phyloP scores from a whole-genome alignment of 2,797 vertebrate species.

The Gila robusta region DNA sequence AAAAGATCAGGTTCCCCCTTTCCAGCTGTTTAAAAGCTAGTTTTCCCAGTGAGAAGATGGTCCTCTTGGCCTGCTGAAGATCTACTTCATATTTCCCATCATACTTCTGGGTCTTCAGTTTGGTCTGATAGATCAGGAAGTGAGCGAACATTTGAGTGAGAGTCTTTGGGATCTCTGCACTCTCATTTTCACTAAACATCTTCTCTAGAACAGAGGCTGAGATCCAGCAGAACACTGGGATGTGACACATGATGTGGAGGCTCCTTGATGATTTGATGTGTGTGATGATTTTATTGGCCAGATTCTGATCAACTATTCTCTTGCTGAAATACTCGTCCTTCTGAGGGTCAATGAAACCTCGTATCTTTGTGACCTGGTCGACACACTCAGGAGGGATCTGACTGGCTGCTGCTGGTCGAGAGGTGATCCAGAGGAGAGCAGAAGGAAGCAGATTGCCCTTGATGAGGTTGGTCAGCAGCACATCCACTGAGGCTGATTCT shows the following conservation, averaged over 20 bases:
- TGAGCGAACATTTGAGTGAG: not conserved
- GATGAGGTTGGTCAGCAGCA: not conserved
- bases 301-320: not conserved
- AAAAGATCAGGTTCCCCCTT: not conserved
- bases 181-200: not conserved
- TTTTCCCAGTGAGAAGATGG: not conserved
- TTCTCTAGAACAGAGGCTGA: not conserved
- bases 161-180: not conserved
- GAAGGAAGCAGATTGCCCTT: not conserved
- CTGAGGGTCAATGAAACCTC: not conserved
- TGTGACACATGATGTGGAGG: not conserved
- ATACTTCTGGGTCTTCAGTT: not conserved
- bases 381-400: not conserved
- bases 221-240: not conserved
- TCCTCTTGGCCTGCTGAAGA: not conserved
- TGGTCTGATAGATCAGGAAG: not conserved
- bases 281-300: not conserved
- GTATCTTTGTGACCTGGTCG: not conserved
- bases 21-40: not conserved
- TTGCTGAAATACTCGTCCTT: not conserved
- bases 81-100: not conserved
- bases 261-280: not conserved
- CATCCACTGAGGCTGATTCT: not conserved
- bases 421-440: constrained; percentile 1
- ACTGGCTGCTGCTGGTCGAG: not conserved